A percentile compares a stretch with the other conserved stretches of the same genome.
phyloP scores from a whole-genome alignment of 2,113 vertebrate species.

The Istiophorus platypterus region DNA sequence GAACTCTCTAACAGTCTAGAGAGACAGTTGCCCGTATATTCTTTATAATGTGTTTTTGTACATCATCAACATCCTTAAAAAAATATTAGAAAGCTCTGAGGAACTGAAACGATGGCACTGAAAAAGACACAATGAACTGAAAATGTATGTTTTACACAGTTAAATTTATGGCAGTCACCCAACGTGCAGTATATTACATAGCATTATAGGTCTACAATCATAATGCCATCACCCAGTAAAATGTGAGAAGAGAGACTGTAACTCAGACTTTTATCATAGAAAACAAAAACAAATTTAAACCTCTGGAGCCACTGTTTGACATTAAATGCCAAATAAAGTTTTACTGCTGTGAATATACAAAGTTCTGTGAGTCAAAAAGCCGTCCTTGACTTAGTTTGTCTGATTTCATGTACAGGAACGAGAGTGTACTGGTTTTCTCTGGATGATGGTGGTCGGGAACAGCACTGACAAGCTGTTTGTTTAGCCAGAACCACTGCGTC shows the following conservation, averaged over 20 bases:
- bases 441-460: not conserved
- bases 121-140: not conserved
- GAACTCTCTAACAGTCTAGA: too few species aligned
- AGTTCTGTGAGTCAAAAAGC: not conserved
- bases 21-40: too few species aligned
- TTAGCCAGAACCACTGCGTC: not conserved
- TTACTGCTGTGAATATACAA: not conserved
- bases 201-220: too few species aligned
- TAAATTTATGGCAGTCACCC: not conserved
- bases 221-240: too few species aligned
- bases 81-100: not conserved
- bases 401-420: not conserved
- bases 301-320: not conserved
- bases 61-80: not conserved
- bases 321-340: not conserved
- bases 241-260: too few species aligned
- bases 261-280: too few species aligned
- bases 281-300: not conserved
- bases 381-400: not conserved
- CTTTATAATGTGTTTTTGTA: not conserved
- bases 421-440: not conserved
- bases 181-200: not conserved
- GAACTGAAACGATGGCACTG: not conserved
- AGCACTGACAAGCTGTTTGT: conserved; percentile 10
- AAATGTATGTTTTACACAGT: not conserved